Base-by-base conservation (phyloP, 2,888 invertebrate species). In the Boloria euphrosyne region DNA sequence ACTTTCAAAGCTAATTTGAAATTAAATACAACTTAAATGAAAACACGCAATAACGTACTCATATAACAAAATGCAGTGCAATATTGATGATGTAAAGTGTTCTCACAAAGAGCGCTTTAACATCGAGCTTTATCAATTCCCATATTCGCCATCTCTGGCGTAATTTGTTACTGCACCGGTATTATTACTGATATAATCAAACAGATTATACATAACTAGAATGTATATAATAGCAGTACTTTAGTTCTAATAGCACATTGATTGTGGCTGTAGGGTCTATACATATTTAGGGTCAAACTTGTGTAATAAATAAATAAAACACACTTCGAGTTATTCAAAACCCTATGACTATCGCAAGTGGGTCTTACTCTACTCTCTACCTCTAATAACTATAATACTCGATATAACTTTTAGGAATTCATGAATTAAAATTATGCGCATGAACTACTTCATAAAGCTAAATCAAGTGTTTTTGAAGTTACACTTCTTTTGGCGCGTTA, bases 101-200 rank as follows among this genome's bases (percentile, higher is more conserved):
- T 55, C 38, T 18, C 55, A 55, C 44, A 46, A 44, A 46, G 57
- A 3, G 22, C 44, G n/a, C 57, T 46, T 44, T n/a, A 13, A 38
- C 31, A 38, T n/a, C 22, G 18, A 57, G 22, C 57, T n/a, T 57
- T 57, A 57, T 57, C 57, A 46, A 55, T 57, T 57, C 44, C 57
- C 57, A 57, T 57, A 22, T 44, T 43, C n/a, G n/a, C 57, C 57
- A 57, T 57, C 57, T 46, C 43, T 44, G 22, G 18, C 3, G 55
- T 44, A 55, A 55, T 55, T 55, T n/a, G 43, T 46, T 17, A 46
- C 44, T 31, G 13, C 7, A 22, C 22, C 10, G 31, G 31, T 10
- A 46, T 46, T 57, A n/a, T 46, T 22, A 2, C 57, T 2, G 44
- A 17, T 46, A 57, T 6, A 55, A 55, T 44, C n/a, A 38, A 38